Evolutionary conservation across 2,888 invertebrate genomes (phyloP).

Genomic region (Fragum fragum): DNA sequence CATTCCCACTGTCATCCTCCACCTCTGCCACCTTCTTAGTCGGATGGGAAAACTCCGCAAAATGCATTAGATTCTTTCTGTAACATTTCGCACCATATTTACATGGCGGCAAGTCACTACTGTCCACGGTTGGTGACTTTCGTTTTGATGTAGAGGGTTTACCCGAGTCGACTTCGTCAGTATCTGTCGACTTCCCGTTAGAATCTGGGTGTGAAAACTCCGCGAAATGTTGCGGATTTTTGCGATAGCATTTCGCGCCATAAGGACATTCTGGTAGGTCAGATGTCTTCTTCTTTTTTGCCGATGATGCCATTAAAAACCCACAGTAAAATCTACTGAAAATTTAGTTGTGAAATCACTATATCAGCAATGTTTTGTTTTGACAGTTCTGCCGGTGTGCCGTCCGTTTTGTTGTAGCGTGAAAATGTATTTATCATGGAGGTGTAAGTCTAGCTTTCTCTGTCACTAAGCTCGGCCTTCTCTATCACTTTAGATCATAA

Average conservation of each 20-base stretch:
- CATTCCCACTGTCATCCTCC: slow-evolving; percentile 67
- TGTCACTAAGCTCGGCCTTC: too few relatives aligned
- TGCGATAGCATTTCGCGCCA: slow-evolving; percentile 81
- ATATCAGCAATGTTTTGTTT: too few relatives aligned
- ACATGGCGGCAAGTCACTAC: slow-evolving; percentile 71
- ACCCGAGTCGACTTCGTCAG: slow-evolving; percentile 13
- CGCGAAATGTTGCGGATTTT: slow-evolving; percentile 80
- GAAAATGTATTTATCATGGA: too few relatives aligned
- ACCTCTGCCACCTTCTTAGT: slow-evolving; percentile 47
- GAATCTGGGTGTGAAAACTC: slow-evolving; percentile 75
- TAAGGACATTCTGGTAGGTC: slow-evolving; percentile 78
- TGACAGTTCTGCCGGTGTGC: too few relatives aligned
- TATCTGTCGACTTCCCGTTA: slow-evolving; percentile 22
- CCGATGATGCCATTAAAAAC: slow-evolving; percentile 64
- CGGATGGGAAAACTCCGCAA: slow-evolving; percentile 82
- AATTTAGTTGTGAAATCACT: too few relatives aligned
- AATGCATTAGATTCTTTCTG: slow-evolving; percentile 82
- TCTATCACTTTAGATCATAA: too few relatives aligned
- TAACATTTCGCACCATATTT: slow-evolving; percentile 82
- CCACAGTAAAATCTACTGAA: not conserved
- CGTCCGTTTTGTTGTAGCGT: too few relatives aligned
- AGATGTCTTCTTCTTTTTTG: slow-evolving; percentile 74
- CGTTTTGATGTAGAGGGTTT: slow-evolving; percentile 32
- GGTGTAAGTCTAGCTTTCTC: too few relatives aligned
- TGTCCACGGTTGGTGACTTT: slow-evolving; percentile 39